These are phyloP conservation scores for Fragum fragum DNA, from an alignment of 2,888 invertebrate species.

Conservation along the genomic window DNA sequence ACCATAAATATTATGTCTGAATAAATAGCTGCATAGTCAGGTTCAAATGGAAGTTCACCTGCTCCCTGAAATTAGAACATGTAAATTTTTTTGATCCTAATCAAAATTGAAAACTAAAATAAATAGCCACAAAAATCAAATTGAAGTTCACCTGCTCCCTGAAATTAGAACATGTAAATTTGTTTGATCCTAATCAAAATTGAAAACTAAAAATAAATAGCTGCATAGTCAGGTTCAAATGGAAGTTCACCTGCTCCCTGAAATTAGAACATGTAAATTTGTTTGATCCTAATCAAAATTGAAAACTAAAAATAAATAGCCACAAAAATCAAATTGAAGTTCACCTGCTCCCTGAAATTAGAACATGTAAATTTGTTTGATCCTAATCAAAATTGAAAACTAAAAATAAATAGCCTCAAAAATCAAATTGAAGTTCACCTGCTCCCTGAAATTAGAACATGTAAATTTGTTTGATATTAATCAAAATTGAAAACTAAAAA, in stretches of 20 bases:
- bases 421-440: slow-evolving; percentile 86
- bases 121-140: slow-evolving; percentile 84
- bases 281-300: too few species aligned
- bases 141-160: slow-evolving; percentile 84
- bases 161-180: too few species aligned
- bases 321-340: too few species aligned
- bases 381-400: slow-evolving; percentile 87
- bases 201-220: too few species aligned
- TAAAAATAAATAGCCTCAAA: slow-evolving; percentile 83
- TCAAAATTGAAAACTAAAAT: slow-evolving; percentile 86
- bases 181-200: too few species aligned
- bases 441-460: slow-evolving; percentile 62
- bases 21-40: slow-evolving; percentile 82
- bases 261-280: too few species aligned
- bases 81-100: slow-evolving; percentile 86
- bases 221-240: slow-evolving; percentile 84
- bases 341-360: slow-evolving; percentile 77
- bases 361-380: slow-evolving; percentile 87
- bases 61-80: slow-evolving; percentile 75
- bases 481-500: too few species aligned
- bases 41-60: slow-evolving; percentile 86
- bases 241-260: too few species aligned
- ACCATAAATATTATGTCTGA: slow-evolving; percentile 87
- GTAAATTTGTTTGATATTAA: too few species aligned
- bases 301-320: too few species aligned